Evolutionary conservation across 1,140 invertebrate species (phyloP), one percentile per base, ranked within the genome.

Genomic region (Hylaeus volcanicus): DNA sequence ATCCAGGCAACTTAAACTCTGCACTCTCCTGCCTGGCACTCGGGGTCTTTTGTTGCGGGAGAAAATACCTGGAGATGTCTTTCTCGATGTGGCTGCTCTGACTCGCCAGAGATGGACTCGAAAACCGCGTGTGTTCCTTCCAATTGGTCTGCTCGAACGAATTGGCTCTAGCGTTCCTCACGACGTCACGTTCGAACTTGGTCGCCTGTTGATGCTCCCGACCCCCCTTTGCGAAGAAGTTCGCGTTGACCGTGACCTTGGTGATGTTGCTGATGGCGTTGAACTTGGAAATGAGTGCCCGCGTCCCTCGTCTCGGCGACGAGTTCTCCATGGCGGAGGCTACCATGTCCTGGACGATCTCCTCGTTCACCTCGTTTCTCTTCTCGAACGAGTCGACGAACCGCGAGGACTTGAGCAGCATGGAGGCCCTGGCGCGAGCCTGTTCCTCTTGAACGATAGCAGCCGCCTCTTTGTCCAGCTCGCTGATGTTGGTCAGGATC

Each of bases 401-500:
- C 88, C 77, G 88, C 58, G 80, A 92, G 70, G 89, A 90, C 78
- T 88, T 93, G 58, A 86, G 82, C 72, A 89, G 74, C 90, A 87
- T 89, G 41, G 86, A 90, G 26, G 86, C 90, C 77, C 89, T 88
- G 51, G 87, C 91, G 51, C 89, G 90, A 37, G 92, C 94, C 76
- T 94, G 93, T 81, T 95, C 94, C 85, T 94, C 93, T 75, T 95
- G 94, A 48, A 97, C 95, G 77, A 97, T 96, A 89, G 96, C 96
- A 0, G 95, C 94, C 1, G 96, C 96, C 92, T 97, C 96, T 87
- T 96, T 94, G 90, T 97, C 96, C 41, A 97, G 92, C 88, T 97
- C 96, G 88, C 96, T 97, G 81, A 97, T 97, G 88, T 96, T 97
- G 0, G 96, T 95, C n/a, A 97, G 90, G 75, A 96, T 94, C 41